A percentile compares a stretch with the other conserved stretches of the same genome.
These are phyloP conservation scores for Hirudinaria manillensis DNA, from an alignment of 2,888 invertebrate genomes.

Conservation along the genomic window DNA sequence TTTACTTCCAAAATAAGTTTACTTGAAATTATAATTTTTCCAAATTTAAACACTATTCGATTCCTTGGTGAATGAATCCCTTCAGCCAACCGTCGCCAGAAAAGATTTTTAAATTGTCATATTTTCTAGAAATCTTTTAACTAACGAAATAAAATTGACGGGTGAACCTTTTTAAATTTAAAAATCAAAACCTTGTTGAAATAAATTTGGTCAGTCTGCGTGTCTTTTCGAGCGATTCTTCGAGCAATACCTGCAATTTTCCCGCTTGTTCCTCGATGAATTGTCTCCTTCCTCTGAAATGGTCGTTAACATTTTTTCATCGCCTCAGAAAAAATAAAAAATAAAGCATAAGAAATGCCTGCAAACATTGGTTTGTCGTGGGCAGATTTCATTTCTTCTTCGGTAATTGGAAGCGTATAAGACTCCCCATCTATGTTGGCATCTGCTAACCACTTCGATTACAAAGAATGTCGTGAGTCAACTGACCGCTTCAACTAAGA, in stretches of 20 bases:
- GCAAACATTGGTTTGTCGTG: slow-evolving; percentile 24
- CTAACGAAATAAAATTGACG: no score
- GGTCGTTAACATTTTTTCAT: background rate
- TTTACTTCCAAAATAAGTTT: no score
- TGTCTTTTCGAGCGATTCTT: slow-evolving; percentile 25
- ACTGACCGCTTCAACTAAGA: background rate
- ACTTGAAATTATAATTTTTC: no score
- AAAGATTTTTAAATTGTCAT: no score
- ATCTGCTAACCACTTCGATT: slow-evolving; percentile 21
- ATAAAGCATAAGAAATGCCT: background rate
- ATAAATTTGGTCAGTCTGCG: slow-evolving; percentile 21
- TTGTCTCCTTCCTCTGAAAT: slow-evolving; percentile 13
- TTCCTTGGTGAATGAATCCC: no score
- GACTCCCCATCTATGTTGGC: slow-evolving; percentile 26
- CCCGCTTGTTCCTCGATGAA: slow-evolving; percentile 18
- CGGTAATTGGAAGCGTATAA: slow-evolving; percentile 20
- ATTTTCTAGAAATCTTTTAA: no score
- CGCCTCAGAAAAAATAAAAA: background rate
- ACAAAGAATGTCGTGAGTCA: background rate
- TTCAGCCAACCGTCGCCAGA: no score
- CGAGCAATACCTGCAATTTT: slow-evolving; percentile 15
- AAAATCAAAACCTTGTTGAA: slow-evolving; percentile 12
- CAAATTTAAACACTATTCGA: no score
- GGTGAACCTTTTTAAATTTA: no score
- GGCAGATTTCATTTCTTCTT: slow-evolving; percentile 26